Conservation (phyloP, 2,113 vertebrate species). For the Pelecanoides urinatrix region DNA sequence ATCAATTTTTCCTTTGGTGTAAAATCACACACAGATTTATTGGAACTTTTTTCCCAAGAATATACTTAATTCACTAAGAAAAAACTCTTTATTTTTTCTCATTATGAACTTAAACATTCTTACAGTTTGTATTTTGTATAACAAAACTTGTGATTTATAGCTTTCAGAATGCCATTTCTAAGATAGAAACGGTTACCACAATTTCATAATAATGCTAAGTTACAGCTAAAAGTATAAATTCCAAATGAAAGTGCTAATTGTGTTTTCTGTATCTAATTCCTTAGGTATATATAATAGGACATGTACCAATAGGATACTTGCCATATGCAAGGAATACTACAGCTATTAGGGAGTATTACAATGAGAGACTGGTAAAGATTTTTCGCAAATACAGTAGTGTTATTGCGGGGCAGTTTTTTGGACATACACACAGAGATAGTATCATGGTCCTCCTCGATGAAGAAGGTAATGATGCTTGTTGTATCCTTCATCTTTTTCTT, state of each 20-base stretch:
- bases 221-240: neutral
- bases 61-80: neutral
- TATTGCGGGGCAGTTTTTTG: constrained; percentile 91
- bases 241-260: neutral
- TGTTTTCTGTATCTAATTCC: constrained; percentile 11
- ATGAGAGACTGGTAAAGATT: constrained; percentile 85
- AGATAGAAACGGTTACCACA: neutral
- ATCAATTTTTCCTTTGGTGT: neutral
- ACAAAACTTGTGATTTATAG: neutral
- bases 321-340: constrained; percentile 75
- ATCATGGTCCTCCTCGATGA: constrained; percentile 89
- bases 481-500: neutral
- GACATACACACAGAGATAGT: constrained; percentile 93
- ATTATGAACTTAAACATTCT: neutral
- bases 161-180: neutral
- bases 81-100: neutral
- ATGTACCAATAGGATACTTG: constrained; percentile 89
- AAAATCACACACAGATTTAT: neutral
- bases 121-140: neutral
- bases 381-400: constrained; percentile 84
- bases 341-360: constrained; percentile 79
- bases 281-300: constrained; percentile 92
- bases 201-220: neutral
- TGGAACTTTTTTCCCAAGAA: neutral
- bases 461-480: constrained; percentile 73